These are phyloP conservation scores for Heliangelus exortis DNA, from an alignment of 2,797 vertebrate species.

Conservation along the genomic window DNA sequence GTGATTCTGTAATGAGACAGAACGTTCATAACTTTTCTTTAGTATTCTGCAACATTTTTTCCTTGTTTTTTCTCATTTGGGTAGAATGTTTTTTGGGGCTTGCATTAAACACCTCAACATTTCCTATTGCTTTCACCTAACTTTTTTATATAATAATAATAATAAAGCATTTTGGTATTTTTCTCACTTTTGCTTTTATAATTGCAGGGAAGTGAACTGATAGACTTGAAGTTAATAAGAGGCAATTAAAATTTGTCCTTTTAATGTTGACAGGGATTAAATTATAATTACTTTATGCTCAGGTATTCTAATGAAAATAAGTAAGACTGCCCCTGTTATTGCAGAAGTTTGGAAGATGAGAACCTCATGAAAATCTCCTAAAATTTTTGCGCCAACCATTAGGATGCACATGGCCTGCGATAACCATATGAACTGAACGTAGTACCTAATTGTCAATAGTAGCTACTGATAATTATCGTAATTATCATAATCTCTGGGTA, in stretches of 20 bases:
- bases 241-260: slow-evolving; percentile 3
- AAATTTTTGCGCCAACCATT: not conserved
- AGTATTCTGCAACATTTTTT: not conserved
- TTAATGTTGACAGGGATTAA: slow-evolving; percentile 17
- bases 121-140: not conserved
- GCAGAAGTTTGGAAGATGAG: not conserved
- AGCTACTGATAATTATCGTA: not conserved
- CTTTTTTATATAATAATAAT: not conserved
- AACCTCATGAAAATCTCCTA: slow-evolving; percentile 5
- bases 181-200: not conserved
- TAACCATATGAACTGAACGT: not conserved
- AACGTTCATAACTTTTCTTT: no score
- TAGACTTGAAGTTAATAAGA: not conserved
- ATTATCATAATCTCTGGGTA: not conserved
- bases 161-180: not conserved
- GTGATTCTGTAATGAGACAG: no score
- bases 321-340: not conserved
- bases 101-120: not conserved
- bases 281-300: slow-evolving; percentile 4
- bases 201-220: not conserved
- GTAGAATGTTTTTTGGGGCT: not conserved
- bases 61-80: not conserved
- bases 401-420: not conserved
- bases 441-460: not conserved
- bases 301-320: slow-evolving; percentile 28